These are phyloP conservation scores for Bungarus multicinctus DNA, from an alignment of 2,113 vertebrate species.

Conservation along the genomic window DNA sequence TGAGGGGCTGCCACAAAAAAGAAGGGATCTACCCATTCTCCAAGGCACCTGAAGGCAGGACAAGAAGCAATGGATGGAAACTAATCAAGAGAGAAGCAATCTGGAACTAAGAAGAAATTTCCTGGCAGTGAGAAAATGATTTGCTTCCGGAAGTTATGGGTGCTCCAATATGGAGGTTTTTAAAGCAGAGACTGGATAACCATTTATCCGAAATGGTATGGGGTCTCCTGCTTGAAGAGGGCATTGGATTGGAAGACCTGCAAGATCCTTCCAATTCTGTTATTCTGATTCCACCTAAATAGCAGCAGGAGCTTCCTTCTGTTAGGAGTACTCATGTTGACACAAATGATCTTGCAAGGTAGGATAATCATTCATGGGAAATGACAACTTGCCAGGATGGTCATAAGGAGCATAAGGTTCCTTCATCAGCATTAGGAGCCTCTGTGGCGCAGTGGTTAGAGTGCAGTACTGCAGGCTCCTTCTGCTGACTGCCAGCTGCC, in stretches of 20 bases:
- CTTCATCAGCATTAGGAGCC: neutral
- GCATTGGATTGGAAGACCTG: neutral
- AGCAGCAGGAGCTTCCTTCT: neutral
- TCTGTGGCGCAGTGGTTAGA: too few species aligned
- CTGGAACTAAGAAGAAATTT: neutral
- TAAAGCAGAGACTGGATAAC: neutral
- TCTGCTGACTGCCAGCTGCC: too few species aligned
- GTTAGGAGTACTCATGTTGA: neutral
- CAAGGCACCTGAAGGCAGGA: neutral
- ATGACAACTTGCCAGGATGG: neutral
- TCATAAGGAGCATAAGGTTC: neutral
- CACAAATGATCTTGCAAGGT: neutral
- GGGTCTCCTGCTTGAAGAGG: neutral
- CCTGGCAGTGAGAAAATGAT: neutral
- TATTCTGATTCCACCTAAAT: neutral
- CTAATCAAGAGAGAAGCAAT: neutral
- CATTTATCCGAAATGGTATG: too few species aligned
- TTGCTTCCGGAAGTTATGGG: neutral
- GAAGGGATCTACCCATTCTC: neutral
- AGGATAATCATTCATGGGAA: neutral
- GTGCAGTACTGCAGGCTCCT: too few species aligned
- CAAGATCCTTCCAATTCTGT: neutral
- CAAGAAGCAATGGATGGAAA: neutral
- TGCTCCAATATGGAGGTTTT: neutral
- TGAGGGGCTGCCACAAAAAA: neutral